Conservation (phyloP, 1,140 invertebrate species). For the Philopotamus ludificatus region DNA sequence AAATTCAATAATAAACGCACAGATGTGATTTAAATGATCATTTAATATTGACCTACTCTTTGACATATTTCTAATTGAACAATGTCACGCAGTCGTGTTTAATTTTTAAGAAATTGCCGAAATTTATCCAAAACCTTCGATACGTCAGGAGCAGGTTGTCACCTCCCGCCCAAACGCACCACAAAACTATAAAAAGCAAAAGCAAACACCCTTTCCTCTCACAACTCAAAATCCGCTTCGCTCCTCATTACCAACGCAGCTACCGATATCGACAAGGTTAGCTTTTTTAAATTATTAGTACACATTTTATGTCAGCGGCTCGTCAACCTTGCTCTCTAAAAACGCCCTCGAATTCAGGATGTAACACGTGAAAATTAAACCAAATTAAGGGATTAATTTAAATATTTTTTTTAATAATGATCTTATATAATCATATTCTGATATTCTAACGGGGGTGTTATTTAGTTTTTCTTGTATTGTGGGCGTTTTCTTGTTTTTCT, state of each 20-base stretch:
- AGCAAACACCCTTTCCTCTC: conserved; percentile 23
- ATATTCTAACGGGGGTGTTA: too few species aligned
- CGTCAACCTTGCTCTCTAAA: conserved; percentile 7
- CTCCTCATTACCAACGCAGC: conserved; percentile 4
- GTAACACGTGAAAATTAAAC: too few species aligned
- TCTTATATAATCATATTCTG: too few species aligned
- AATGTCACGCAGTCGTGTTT: too few species aligned
- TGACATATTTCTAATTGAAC: too few species aligned
- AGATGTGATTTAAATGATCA: too few species aligned
- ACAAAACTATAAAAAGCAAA: conserved; percentile 38
- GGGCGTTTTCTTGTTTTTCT: too few species aligned
- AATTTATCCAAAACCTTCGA: neutral
- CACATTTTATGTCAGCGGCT: neutral
- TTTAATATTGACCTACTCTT: neutral
- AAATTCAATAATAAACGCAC: too few species aligned
- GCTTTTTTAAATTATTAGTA: conserved; percentile 4
- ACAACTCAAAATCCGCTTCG: conserved; percentile 21
- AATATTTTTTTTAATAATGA: too few species aligned
- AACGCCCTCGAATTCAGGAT: neutral
- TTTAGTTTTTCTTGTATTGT: too few species aligned
- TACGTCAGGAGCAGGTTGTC: neutral
- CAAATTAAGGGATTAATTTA: too few species aligned
- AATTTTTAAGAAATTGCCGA: neutral
- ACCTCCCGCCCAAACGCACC: neutral
- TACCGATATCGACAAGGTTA: conserved; percentile 33